Conservation (phyloP, 2,797 vertebrate genomes). For the Enteromius mattozi region DNA sequence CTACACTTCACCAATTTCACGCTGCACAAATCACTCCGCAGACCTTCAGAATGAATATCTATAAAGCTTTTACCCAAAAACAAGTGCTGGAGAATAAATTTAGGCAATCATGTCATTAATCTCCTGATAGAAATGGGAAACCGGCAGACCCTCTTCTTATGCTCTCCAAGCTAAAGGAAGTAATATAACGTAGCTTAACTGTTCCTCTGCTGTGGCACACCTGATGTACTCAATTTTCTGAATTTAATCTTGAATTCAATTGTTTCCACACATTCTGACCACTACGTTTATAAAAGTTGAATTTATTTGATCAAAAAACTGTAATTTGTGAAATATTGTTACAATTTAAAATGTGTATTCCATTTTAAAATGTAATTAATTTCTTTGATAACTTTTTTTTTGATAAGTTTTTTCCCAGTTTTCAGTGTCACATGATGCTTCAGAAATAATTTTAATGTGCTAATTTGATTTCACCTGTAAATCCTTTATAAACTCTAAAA, state of each 20-base stretch:
- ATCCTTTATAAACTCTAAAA: not conserved
- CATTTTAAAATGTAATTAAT: not conserved
- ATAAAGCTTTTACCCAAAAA: constrained; percentile 72
- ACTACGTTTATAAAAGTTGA: not conserved
- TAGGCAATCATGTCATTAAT: constrained; percentile 73
- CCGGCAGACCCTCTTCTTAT: constrained; percentile 14
- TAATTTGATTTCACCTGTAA: not conserved
- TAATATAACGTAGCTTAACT: constrained; percentile 32
- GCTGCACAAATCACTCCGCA: constrained; percentile 67
- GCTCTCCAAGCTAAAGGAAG: constrained; percentile 32
- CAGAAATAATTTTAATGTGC: not conserved
- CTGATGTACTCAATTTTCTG: constrained; percentile 16
- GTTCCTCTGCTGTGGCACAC: constrained; percentile 7
- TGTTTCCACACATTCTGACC: not conserved
- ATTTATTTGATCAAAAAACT: not conserved
- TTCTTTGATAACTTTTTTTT: too few relatives aligned
- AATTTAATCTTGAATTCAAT: not conserved
- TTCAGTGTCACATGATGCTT: not conserved
- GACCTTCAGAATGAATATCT: constrained; percentile 73
- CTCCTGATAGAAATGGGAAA: constrained; percentile 68
- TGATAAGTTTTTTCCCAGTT: too few relatives aligned
- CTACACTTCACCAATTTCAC: constrained; percentile 68
- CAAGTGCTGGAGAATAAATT: constrained; percentile 74
- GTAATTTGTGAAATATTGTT: not conserved
- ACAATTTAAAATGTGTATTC: not conserved